Percentiles rank a stretch among this genome's conserved stretches.
Evolutionary conservation across 2,888 invertebrate genomes (phyloP).

Genomic region (Entomobrya proxima): DNA sequence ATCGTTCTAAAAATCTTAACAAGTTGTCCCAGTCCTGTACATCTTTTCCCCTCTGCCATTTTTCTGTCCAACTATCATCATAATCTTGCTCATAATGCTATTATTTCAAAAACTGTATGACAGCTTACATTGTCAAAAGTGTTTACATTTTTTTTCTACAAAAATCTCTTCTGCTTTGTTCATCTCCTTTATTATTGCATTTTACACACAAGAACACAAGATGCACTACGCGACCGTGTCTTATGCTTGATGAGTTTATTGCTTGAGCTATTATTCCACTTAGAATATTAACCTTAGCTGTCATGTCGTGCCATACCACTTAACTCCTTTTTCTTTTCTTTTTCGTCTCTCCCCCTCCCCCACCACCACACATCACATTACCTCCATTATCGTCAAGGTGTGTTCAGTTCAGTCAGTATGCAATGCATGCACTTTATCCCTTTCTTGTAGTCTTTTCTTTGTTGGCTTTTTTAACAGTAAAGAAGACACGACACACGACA

Average conservation of each 20-base stretch:
- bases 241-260: not conserved
- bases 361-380: not conserved
- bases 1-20: no score
- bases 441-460: not conserved
- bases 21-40: no score
- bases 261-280: constrained; percentile 1
- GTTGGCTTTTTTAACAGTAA: not conserved
- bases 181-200: no score
- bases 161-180: no score
- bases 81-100: no score
- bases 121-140: no score
- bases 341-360: not conserved
- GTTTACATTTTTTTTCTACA: no score
- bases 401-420: not conserved
- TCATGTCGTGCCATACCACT: constrained; percentile 51
- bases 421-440: not conserved
- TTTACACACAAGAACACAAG: no score
- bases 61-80: no score
- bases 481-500: not conserved
- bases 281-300: constrained; percentile 48
- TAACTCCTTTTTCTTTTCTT: constrained; percentile 6
- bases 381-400: not conserved
- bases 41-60: no score
- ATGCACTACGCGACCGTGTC: no score
- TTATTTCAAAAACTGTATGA: no score